Evolutionary conservation across 2,113 vertebrate species (phyloP), one percentile per base, ranked within the genome.

Genomic region (Caretta caretta): DNA sequence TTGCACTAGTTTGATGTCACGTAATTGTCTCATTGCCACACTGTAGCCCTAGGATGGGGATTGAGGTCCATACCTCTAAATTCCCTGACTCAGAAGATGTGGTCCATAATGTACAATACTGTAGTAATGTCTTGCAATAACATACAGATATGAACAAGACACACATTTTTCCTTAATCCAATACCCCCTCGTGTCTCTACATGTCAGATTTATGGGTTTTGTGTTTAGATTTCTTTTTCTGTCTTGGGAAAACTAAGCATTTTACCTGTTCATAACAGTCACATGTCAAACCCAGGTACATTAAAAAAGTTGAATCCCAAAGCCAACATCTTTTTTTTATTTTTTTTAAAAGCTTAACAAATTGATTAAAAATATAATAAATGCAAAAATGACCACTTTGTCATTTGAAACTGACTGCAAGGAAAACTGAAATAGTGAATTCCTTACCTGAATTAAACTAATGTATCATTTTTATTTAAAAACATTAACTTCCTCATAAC

Each of bases 381-480:
- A 42, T 42, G 42, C 42, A 42, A 42, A 42, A 42, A 42, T 42
- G 42, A 42, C 42, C 42, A 42, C 42, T 42, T 42, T 42, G 42
- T 42, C 42, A 42, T 42, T 42, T 42, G 42, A 42, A 42, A 42
- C 42, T 91, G 75, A 53, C 10, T 38, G 92, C 16, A 76, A 76
- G 46, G 49, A 93, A 92, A 94, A 93, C 17, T n/a, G 17, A 95
- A 92, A 94, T 22, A 27, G 35, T 19, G 95, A 90, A 69, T 93
- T 94, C 81, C 90, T 90, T 27, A 29, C 29, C 84, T 42, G 11
- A 94, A 92, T 81, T 90, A 93, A 96, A 83, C 82, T 59, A 79
- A 50, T 59, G 2, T 79, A 87, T 65, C 1, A 31, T 87, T 94
- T 96, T 96, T 94, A 88, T 80, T 92, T 89, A 83, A 90, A 82